Evolutionary conservation across 2,888 invertebrate genomes (phyloP).

Genomic region (Trissonchulus sp.): DNA sequence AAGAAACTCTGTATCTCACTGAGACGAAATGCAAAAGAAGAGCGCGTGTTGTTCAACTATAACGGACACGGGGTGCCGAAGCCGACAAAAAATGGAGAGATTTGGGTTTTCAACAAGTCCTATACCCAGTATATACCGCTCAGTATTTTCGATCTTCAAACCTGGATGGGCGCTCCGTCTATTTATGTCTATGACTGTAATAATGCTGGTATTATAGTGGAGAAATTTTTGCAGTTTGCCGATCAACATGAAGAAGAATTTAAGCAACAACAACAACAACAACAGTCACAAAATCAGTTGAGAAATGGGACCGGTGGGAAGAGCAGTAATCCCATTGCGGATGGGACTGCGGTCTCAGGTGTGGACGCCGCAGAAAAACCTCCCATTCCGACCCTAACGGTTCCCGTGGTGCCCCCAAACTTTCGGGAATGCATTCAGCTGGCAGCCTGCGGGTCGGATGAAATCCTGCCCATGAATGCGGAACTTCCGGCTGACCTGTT

Average conservation of each 20-base stretch:
- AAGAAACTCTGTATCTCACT: slow-evolving; percentile 91
- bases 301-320: not conserved
- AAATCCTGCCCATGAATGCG: slow-evolving; percentile 91
- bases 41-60: slow-evolving; percentile 95
- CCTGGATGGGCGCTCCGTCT: slow-evolving; percentile 98
- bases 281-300: not conserved
- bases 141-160: slow-evolving; percentile 93
- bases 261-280: slow-evolving; percentile 56
- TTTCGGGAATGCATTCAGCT: slow-evolving; percentile 74
- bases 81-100: slow-evolving; percentile 95
- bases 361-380: not conserved
- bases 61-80: slow-evolving; percentile 98
- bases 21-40: slow-evolving; percentile 92
- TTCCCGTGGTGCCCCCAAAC: not conserved
- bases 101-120: slow-evolving; percentile 93
- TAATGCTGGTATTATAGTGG: slow-evolving; percentile 91
- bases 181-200: slow-evolving; percentile 99
- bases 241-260: slow-evolving; percentile 80
- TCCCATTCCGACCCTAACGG: not conserved
- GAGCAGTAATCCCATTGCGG: not conserved
- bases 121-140: slow-evolving; percentile 99
- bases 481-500: slow-evolving; percentile 95
- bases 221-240: slow-evolving; percentile 69
- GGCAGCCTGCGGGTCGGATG: slow-evolving; percentile 87
- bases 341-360: not conserved